Evolutionary conservation across 2,797 vertebrate species (phyloP).

Genomic region (Agapornis canus): DNA sequence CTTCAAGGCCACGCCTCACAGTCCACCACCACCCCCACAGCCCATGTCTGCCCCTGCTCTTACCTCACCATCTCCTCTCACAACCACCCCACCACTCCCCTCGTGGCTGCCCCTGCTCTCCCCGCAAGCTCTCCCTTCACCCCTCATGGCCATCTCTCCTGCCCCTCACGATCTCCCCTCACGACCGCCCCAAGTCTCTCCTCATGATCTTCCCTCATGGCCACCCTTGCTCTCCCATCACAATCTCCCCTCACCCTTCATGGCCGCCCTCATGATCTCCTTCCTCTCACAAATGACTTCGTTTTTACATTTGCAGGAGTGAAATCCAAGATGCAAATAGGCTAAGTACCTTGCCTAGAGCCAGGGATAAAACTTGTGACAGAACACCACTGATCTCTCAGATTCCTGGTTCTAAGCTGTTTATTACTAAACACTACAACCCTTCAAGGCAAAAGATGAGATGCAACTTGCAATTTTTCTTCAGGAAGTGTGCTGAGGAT

Average conservation of each 20-base stretch:
- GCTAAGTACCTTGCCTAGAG: neutral
- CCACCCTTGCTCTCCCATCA: neutral
- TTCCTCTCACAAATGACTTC: neutral
- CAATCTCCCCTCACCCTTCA: too few relatives aligned
- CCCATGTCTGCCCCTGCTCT: neutral
- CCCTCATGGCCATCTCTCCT: neutral
- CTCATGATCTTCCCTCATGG: neutral
- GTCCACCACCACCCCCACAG: accelerated
- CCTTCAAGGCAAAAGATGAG: neutral
- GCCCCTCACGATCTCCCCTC: too few relatives aligned
- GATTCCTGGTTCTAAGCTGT: neutral
- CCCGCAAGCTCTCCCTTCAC: too few relatives aligned
- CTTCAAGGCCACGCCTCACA: neutral
- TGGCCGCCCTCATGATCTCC: neutral
- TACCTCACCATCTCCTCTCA: neutral
- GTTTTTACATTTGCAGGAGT: neutral
- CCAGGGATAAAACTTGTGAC: neutral
- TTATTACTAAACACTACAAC: neutral
- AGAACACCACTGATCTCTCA: neutral
- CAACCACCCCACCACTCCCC: neutral
- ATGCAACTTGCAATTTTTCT: neutral
- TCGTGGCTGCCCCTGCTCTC: neutral
- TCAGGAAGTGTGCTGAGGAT: neutral
- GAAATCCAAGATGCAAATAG: neutral
- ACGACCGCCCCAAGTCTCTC: too few relatives aligned